Conservation (phyloP, 2,888 invertebrate species). For the Rhodophaea formosa region DNA sequence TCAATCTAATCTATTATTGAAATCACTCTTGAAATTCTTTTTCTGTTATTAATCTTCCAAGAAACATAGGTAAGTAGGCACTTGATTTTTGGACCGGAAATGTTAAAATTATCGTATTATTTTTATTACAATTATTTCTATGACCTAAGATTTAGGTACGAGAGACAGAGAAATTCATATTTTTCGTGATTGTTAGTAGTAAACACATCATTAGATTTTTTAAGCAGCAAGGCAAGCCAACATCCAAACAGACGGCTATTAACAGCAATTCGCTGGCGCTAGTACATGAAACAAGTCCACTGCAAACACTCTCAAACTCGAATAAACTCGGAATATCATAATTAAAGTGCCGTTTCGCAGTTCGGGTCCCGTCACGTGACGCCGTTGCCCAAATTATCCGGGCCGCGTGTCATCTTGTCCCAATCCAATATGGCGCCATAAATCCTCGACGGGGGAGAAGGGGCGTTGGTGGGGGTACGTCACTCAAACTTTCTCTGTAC, state of each 20-base stretch:
- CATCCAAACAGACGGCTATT: constrained; percentile 22
- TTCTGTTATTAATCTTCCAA: no score
- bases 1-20: no score
- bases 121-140: no score
- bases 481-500: constrained; percentile 81
- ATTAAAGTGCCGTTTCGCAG: constrained; percentile 77
- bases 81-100: no score
- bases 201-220: no score
- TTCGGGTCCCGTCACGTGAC: constrained; percentile 73
- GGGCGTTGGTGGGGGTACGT: constrained; percentile 72
- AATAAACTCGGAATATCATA: constrained; percentile 72
- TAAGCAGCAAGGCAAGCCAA: no score
- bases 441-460: constrained; percentile 68
- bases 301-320: constrained; percentile 32
- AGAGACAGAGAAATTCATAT: no score
- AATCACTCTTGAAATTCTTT: no score
- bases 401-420: constrained; percentile 81
- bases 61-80: no score
- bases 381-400: constrained; percentile 81
- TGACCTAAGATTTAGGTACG: no score
- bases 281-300: constrained; percentile 18
- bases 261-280: constrained; percentile 1
- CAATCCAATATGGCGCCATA: constrained; percentile 82
- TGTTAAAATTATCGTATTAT: no score
- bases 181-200: no score